Evolutionary conservation across 1,140 invertebrate species (phyloP).

Genomic region (Ceratina japonica): DNA sequence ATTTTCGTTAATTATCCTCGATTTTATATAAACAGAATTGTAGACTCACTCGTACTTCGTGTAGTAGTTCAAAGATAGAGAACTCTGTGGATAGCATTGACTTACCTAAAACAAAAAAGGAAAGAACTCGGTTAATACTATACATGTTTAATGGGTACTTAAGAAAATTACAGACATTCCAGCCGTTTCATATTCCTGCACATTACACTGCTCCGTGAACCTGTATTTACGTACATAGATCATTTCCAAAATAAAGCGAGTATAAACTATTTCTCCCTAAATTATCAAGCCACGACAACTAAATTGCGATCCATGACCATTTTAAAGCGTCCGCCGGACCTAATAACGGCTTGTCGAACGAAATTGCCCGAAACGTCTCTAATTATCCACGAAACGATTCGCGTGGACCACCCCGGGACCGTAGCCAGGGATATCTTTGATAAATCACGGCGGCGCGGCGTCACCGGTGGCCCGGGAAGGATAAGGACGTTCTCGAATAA

Average conservation of each 20-base stretch:
- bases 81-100: neutral
- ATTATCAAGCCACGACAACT: neutral
- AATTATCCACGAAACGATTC: conserved; percentile 20
- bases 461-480: conserved; percentile 26
- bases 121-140: neutral
- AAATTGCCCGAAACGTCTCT: neutral
- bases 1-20: neutral
- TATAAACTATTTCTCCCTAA: neutral
- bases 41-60: neutral
- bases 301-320: neutral
- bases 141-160: neutral
- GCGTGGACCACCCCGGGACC: neutral
- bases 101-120: conserved; percentile 12
- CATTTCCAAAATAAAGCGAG: neutral
- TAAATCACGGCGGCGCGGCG: conserved; percentile 62
- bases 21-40: neutral
- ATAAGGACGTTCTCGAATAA: conserved; percentile 27
- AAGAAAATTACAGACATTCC: too few species aligned
- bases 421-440: conserved; percentile 25
- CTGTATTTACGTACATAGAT: too few species aligned
- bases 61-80: neutral
- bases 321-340: too few species aligned
- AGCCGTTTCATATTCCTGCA: too few species aligned
- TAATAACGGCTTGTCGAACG: neutral
- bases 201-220: too few species aligned